Percentiles rank a stretch among this genome's conserved stretches.
phyloP scores from a whole-genome alignment of 2,797 vertebrate species.

The Cynopterus sphinx region DNA sequence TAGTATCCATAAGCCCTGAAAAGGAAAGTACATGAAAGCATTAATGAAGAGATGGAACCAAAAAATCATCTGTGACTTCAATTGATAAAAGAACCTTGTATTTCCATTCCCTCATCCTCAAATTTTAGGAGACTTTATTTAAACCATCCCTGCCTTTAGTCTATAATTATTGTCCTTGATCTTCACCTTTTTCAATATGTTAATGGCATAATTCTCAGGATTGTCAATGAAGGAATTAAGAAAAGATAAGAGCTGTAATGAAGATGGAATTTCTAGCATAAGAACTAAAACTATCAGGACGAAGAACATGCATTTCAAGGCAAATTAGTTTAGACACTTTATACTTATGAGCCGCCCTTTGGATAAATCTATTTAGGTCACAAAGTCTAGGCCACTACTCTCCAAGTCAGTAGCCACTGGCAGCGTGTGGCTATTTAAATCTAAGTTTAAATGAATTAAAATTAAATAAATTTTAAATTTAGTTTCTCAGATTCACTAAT shows the following conservation, averaged over 20 bases:
- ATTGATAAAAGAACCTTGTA: not conserved
- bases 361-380: not conserved
- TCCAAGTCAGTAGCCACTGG: not conserved
- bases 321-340: not conserved
- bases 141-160: not conserved
- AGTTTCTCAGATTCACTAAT: not conserved
- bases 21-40: not conserved
- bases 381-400: not conserved
- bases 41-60: not conserved
- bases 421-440: not conserved
- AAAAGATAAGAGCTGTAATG: not conserved
- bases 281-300: not conserved
- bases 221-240: not conserved
- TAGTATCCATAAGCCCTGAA: not conserved
- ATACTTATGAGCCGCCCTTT: not conserved
- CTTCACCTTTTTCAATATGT: not conserved
- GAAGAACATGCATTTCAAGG: not conserved
- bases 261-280: slow-evolving; percentile 15
- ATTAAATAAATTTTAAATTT: not conserved
- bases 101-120: not conserved
- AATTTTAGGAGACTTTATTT: not conserved
- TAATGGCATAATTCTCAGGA: not conserved
- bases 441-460: not conserved
- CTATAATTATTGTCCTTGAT: not conserved
- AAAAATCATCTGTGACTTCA: not conserved